A percentile compares a stretch with the other conserved stretches of the same genome.
These are phyloP conservation scores for Pterostichus madidus DNA, from an alignment of 2,888 invertebrate species.

Conservation along the genomic window DNA sequence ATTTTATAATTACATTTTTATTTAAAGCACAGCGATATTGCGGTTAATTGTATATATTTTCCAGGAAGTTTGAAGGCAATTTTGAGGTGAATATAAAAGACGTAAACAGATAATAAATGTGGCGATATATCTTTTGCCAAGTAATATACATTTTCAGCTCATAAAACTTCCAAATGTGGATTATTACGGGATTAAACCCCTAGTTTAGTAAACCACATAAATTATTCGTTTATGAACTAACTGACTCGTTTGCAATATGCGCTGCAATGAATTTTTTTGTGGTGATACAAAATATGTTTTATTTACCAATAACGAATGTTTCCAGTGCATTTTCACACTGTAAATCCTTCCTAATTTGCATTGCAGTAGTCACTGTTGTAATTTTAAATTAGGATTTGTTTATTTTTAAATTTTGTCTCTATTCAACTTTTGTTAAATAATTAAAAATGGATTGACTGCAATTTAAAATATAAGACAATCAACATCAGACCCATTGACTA, in stretches of 20 bases:
- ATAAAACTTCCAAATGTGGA: constrained; percentile 59
- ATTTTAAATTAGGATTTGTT: too few relatives aligned
- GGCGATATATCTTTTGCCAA: constrained; percentile 47
- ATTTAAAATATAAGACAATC: too few relatives aligned
- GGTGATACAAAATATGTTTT: constrained; percentile 26
- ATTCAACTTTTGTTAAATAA: too few relatives aligned
- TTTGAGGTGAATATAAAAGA: constrained; percentile 54
- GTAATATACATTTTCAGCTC: constrained; percentile 57
- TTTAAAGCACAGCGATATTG: constrained; percentile 7
- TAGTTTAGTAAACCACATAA: constrained; percentile 55
- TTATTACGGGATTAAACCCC: constrained; percentile 53
- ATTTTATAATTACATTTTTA: not conserved
- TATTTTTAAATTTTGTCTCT: too few relatives aligned
- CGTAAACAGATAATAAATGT: constrained; percentile 57
- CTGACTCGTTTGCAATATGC: constrained; percentile 50
- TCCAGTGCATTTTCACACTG: constrained; percentile 12
- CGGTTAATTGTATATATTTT: not conserved
- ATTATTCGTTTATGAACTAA: constrained; percentile 54
- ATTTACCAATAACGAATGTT: constrained; percentile 41
- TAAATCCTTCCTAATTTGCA: constrained; percentile 16
- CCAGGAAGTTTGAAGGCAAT: constrained; percentile 13
- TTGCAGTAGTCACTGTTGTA: not conserved
- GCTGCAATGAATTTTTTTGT: constrained; percentile 45
- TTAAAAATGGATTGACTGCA: too few relatives aligned
- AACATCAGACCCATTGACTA: too few relatives aligned